Evolutionary conservation across 1,140 invertebrate species (phyloP), one percentile per base, ranked within the genome.

Genomic region (Hormaphis cornu): DNA sequence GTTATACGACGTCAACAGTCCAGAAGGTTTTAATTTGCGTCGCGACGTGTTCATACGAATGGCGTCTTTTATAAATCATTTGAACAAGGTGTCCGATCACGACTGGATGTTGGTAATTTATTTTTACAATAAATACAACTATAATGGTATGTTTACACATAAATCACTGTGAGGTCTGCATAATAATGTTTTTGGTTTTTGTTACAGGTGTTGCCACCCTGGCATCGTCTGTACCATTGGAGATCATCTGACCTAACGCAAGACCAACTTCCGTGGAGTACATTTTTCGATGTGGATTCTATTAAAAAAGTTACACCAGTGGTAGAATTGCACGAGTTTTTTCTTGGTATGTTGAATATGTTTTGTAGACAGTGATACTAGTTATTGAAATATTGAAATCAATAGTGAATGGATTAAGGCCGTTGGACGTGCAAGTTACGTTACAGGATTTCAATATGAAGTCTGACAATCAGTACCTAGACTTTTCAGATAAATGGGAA

Each of bases 1-100:
- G 61, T 82, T 97, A 28, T 98, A 97, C 79, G 91, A 97, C 79
- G 88, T 97, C 0, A 98, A 97, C 80, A 87, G 86, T 20, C 86
- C 89, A 2, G 95, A 99, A 83, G 96, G 96, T 0, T 98, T 99
- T 76, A 99, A 99, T 82, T 81, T 99, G 70, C 81, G 95, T 56
- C 81, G 95, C 71, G 96, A 98, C 83, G 95, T 98, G 10, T 98
- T 95, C 74, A 86, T 98, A 79, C 82, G 96, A 75, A 82, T 97
- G 74, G 92, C 95, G 14, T 86, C 89, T 59, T 85, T 96, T 73
- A 81, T 91, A 1, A 81, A 83, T 75, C 82, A 83, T 71, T 80
- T 91, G 71, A 81, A 81, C 75, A 76, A 81, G 70, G 74, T 80
- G 77, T 80, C 81, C 14, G 72, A 78, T 42, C 74, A 76, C 20